phyloP scores from a whole-genome alignment of 2,888 invertebrate genomes.

The Masnerella sp. region DNA sequence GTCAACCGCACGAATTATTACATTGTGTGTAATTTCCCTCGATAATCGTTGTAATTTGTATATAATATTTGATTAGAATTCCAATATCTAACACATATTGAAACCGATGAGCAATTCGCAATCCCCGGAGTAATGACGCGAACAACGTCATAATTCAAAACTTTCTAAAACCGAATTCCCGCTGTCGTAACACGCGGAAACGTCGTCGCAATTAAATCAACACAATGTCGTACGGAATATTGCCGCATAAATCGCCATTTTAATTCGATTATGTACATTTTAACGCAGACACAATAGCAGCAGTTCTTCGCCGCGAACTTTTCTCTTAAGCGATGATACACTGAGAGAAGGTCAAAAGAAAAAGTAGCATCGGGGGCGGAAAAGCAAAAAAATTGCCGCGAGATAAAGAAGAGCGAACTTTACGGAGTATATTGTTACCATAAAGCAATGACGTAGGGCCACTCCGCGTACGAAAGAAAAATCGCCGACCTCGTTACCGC shows the following conservation, averaged over 20 bases:
- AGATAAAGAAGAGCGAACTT: slow-evolving; percentile 44
- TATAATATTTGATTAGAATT: slow-evolving; percentile 35
- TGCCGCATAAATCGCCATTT: no score
- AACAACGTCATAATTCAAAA: no score
- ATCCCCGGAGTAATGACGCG: not conserved
- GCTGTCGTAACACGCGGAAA: not conserved
- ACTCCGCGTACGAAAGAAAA: slow-evolving; percentile 59
- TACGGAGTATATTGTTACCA: slow-evolving; percentile 64
- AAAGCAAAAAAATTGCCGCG: slow-evolving; percentile 18
- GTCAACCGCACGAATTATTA: slow-evolving; percentile 53
- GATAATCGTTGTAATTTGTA: slow-evolving; percentile 34
- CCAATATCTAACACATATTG: slow-evolving; percentile 4
- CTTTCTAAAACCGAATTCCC: no score
- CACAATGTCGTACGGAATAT: no score
- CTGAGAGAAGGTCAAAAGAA: slow-evolving; percentile 37
- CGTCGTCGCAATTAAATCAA: no score
- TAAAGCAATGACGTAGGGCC: slow-evolving; percentile 69
- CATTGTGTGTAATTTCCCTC: slow-evolving; percentile 39
- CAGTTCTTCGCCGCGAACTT: no score
- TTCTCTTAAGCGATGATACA: slow-evolving; percentile 44
- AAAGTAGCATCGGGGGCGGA: slow-evolving; percentile 35
- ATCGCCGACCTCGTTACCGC: slow-evolving; percentile 15
- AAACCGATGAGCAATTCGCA: slow-evolving; percentile 8
- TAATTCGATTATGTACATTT: not conserved
- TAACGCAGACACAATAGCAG: no score